Base-by-base conservation (phyloP, 2,797 vertebrate genomes). In the Vireo griseus region DNA sequence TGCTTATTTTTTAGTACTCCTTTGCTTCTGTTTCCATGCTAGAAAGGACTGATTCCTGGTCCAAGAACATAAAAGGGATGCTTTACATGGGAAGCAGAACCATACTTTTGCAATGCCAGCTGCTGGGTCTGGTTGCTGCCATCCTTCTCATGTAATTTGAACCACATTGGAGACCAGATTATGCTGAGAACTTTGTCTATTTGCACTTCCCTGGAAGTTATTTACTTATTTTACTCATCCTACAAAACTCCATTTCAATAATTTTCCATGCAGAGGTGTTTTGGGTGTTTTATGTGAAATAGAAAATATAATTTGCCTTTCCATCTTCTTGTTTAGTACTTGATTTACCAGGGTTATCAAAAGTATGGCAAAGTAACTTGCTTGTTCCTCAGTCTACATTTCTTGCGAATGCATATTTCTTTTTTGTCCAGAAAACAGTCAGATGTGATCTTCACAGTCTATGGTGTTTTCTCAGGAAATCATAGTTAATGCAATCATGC, bases 381-480 rank as follows among this genome's bases (percentile, higher is more conserved):
- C 9, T 83, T 52, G 6, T 54, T 15, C 47, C 47, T 91, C 14
- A 50, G 16, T 28, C 29, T 55, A 24, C 13, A 25, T 45, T 76
- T 69, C 40, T 85, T 71, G 9, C 37, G n/a, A 91, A 33, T 21
- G 15, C 17, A 8, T 54, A 48, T 51, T 51, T 51, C 50, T 57
- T 51, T 71, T 78, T 75, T 71, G 42, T 90, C 90, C 88, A 91
- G 71, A 48, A 45, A 39, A 88, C 69, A 87, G n/a, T 94, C 83
- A 90, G 71, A 28, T 80, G 52, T 79, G 37, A 86, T 81, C 48
- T 71, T 76, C 19, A 57, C 18, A 31, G 59, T 92, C 76, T 16
- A 20, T 22, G 18, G 66, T 88, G 80, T 75, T 92, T 96, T 92
- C 69, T 68, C 33, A 86, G 92, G 81, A 96, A 97, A 97, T 92